Evolutionary conservation across 2,113 vertebrate species (phyloP), one percentile per base, ranked within the genome.

Genomic region (Siphamia tubifer): DNA sequence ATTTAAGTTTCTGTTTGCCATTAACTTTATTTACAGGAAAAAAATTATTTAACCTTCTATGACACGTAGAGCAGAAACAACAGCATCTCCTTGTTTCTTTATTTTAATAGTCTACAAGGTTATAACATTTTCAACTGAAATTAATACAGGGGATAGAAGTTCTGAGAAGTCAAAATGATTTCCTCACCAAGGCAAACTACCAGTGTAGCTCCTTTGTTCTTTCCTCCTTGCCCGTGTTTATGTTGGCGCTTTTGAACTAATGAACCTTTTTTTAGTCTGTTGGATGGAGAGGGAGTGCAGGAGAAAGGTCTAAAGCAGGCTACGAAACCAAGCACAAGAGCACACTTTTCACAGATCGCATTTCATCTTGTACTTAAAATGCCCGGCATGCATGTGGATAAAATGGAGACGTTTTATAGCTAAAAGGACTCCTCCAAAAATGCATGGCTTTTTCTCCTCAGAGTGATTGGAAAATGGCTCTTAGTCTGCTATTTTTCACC

Each of bases 101-200:
- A 28, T 9, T 21, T 10, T 32, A 19, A 20, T 35, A 39, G n/a
- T 49, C 16, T 55, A 28, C 13, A 11, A 28, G 0, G 9, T 49
- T 16, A 4, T 25, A 9, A 61, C 20, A 30, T 38, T 74, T 72
- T 10, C 25, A 54, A 16, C 42, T 42, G 4, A 65, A 25, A 35
- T 66, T 23, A 16, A 52, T 19, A 15, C 28, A 13, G 8, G 16
- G 32, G 5, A 56, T 48, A 60, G 57, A 15, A 51, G 40, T 56
- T 58, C 16, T 68, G 34, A 64, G 17, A 66, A 63, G 36, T 73
- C 58, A 11, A 52, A 32, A 35, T 38, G 34, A 12, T 66, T 76
- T 82, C 70, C 67, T 79, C 24, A 40, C 36, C 75, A 90, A 91
- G 75, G 77, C 83, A 90, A 89, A 87, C 85, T 34, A 38, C 15